These are phyloP conservation scores for Teinopalpus imperialis DNA, from an alignment of 2,888 invertebrate species.

Conservation along the genomic window DNA sequence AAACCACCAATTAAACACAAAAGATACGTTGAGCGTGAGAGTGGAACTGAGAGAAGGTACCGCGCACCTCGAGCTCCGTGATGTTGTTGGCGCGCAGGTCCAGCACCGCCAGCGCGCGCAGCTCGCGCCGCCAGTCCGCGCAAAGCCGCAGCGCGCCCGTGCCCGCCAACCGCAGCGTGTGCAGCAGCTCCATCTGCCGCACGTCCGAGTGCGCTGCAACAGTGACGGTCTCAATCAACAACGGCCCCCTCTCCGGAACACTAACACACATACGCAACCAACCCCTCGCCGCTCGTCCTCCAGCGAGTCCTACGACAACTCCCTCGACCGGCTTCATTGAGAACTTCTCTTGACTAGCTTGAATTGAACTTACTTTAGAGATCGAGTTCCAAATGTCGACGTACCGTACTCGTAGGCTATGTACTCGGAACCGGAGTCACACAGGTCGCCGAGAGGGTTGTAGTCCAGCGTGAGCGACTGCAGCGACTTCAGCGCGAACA, in stretches of 20 bases:
- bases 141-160: conserved; percentile 26
- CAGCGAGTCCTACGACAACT: too few relatives aligned
- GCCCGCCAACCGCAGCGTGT: conserved; percentile 18
- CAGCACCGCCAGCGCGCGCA: conserved; percentile 28
- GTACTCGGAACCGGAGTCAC: conserved; percentile 14
- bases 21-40: too few relatives aligned
- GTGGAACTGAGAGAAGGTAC: too few relatives aligned
- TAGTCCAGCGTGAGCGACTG: conserved; percentile 28
- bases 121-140: conserved; percentile 27
- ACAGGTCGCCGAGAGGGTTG: conserved; percentile 39
- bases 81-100: conserved; percentile 35
- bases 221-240: too few relatives aligned
- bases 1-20: too few relatives aligned
- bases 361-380: too few relatives aligned
- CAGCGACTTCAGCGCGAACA: conserved; percentile 29
- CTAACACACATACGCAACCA: too few relatives aligned
- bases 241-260: too few relatives aligned
- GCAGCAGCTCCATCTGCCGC: conserved; percentile 16
- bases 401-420: background rate
- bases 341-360: too few relatives aligned
- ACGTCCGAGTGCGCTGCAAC: conserved; percentile 13
- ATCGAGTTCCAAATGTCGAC: too few relatives aligned
- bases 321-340: too few relatives aligned
- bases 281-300: too few relatives aligned
- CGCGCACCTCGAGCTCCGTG: conserved; percentile 29